Percentiles rank a stretch among this genome's conserved stretches.
Evolutionary conservation across 2,113 vertebrate species (phyloP).

Genomic region (Ctenomys sociabilis): DNA sequence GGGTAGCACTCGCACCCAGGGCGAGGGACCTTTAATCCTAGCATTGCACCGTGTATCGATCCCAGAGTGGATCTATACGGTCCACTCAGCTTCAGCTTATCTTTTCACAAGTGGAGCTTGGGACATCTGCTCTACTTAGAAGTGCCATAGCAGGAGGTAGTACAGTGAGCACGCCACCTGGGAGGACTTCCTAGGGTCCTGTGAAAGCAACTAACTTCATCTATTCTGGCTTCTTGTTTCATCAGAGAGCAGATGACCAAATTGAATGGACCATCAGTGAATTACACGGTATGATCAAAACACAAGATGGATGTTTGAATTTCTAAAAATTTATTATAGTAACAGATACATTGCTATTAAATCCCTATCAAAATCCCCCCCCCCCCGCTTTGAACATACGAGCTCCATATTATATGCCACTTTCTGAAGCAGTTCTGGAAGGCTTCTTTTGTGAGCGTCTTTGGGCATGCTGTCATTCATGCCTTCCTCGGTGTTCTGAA

Average conservation of each 20-base stretch:
- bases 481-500: neutral
- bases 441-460: neutral
- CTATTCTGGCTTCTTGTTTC: slow-evolving; percentile 2
- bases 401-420: neutral
- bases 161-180: neutral
- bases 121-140: neutral
- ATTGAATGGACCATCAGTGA: no score
- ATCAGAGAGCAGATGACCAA: neutral
- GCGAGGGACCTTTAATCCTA: neutral
- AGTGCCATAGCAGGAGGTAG: neutral
- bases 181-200: neutral
- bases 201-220: neutral
- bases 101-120: neutral
- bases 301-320: neutral
- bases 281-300: neutral
- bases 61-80: neutral
- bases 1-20: neutral
- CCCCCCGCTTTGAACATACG: neutral
- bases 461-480: neutral
- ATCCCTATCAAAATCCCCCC: neutral
- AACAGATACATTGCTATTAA: neutral
- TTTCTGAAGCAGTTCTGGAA: neutral
- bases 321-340: neutral
- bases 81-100: neutral
- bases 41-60: neutral